These are phyloP conservation scores for Disparrhopalites patrizii DNA, from an alignment of 2,888 invertebrate species.

Conservation along the genomic window DNA sequence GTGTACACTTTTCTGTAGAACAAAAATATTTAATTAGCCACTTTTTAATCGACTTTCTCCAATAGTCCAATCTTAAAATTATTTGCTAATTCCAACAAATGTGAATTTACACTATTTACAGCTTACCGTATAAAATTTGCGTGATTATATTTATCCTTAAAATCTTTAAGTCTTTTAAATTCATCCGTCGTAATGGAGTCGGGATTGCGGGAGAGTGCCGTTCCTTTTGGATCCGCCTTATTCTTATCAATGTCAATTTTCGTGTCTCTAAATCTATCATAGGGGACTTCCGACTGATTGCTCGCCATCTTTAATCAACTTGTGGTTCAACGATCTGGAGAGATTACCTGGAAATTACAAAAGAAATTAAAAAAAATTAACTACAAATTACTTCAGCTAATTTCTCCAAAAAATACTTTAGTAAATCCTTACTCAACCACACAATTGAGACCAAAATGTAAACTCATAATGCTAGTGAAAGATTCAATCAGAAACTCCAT, in stretches of 20 bases:
- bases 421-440: too few relatives aligned
- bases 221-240: not conserved
- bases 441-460: too few relatives aligned
- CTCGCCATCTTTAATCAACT: too few relatives aligned
- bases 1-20: slow-evolving; percentile 13
- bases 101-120: too few relatives aligned
- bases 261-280: not conserved
- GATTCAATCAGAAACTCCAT: too few relatives aligned
- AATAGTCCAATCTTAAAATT: not conserved
- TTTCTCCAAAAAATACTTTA: too few relatives aligned
- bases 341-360: too few relatives aligned
- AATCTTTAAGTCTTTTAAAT: not conserved
- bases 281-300: not conserved
- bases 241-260: slow-evolving; percentile 1
- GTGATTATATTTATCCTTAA: slow-evolving; percentile 18
- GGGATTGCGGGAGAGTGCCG: not conserved
- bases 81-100: too few relatives aligned
- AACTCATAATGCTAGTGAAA: too few relatives aligned
- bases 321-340: too few relatives aligned
- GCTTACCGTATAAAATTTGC: slow-evolving; percentile 18
- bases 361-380: too few relatives aligned
- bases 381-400: too few relatives aligned
- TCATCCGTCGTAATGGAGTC: slow-evolving; percentile 12
- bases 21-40: not conserved
- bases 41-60: not conserved